phyloP scores from a whole-genome alignment of 37 sponge, comb jelly and placozoan genomes.

The Dysidea cf. avara region DNA sequence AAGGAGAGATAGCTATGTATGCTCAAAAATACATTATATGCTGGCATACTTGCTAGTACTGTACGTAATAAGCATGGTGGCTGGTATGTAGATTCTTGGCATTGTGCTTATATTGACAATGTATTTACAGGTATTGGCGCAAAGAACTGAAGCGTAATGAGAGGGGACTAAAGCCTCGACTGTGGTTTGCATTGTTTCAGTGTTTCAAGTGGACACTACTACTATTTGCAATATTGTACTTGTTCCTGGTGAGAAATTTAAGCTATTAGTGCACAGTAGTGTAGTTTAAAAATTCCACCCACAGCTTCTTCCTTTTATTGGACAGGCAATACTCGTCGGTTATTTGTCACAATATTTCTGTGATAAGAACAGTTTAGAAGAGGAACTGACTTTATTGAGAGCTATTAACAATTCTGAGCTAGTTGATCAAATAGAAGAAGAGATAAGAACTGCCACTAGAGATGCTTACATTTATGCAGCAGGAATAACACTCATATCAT shows the following conservation, averaged over 20 bases:
- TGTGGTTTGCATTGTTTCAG: conserved; percentile 44
- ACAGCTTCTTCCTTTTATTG: conserved; percentile 18
- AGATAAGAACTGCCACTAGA: conserved; percentile 25
- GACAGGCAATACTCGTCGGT: conserved; percentile 57
- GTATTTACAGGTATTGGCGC: conserved; percentile 37
- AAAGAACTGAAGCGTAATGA: conserved; percentile 40
- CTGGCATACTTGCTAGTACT: too few relatives aligned
- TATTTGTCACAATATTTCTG: conserved; percentile 53
- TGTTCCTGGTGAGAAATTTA: conserved; percentile 40
- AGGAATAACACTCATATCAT: too few relatives aligned
- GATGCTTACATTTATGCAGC: conserved; percentile 60
- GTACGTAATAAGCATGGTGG: too few relatives aligned
- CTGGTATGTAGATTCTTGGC: too few relatives aligned
- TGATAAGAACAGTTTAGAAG: too few relatives aligned
- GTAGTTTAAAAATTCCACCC: too few relatives aligned
- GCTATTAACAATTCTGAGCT: too few relatives aligned
- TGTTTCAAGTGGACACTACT: conserved; percentile 38
- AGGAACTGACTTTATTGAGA: too few relatives aligned
- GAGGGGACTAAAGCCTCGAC: conserved; percentile 23
- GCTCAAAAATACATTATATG: too few relatives aligned
- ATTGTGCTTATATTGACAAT: not conserved
- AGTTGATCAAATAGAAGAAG: not conserved
- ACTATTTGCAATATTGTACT: conserved; percentile 11
- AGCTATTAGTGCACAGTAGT: too few relatives aligned
- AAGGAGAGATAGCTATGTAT: too few relatives aligned